phyloP scores from a whole-genome alignment of 2,113 vertebrate species.

The Lasiurus cinereus region DNA sequence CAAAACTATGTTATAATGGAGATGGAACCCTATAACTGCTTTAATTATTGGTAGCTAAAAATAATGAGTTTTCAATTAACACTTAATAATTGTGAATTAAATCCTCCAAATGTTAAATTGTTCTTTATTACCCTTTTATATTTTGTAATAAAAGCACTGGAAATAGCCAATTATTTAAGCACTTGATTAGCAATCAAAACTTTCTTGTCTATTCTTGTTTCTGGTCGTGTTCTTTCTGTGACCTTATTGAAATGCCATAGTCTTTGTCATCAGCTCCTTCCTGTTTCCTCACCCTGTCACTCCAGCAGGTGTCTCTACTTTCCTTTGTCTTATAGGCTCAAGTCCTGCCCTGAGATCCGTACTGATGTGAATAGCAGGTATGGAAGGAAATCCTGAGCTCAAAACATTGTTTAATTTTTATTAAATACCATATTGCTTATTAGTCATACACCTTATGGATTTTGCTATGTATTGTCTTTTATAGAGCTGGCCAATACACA shows the following conservation, averaged over 20 bases:
- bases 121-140: conserved; percentile 70
- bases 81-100: conserved; percentile 81
- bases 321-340: conserved; percentile 73
- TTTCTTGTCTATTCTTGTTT: conserved; percentile 25
- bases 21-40: conserved; percentile 60
- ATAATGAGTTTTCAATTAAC: conserved; percentile 80
- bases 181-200: conserved; percentile 12
- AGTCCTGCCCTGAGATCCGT: conserved; percentile 56
- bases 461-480: conserved; percentile 70
- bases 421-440: conserved; percentile 64
- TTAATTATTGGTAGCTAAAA: conserved; percentile 74
- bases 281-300: conserved; percentile 75
- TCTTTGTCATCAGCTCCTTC: conserved; percentile 72
- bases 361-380: conserved; percentile 73
- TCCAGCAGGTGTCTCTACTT: conserved; percentile 82
- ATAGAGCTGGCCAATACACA: conserved; percentile 22
- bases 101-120: conserved; percentile 72
- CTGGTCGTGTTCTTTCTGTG: conserved; percentile 44
- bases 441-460: conserved; percentile 55
- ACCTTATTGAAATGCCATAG: conserved; percentile 68
- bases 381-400: conserved; percentile 79
- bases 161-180: conserved; percentile 11
- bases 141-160: conserved; percentile 57
- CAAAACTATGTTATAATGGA: conserved; percentile 34
- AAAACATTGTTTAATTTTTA: conserved; percentile 72